These are phyloP conservation scores for Stigmatopora nigra DNA, from an alignment of 2,113 vertebrate species.

Conservation along the genomic window DNA sequence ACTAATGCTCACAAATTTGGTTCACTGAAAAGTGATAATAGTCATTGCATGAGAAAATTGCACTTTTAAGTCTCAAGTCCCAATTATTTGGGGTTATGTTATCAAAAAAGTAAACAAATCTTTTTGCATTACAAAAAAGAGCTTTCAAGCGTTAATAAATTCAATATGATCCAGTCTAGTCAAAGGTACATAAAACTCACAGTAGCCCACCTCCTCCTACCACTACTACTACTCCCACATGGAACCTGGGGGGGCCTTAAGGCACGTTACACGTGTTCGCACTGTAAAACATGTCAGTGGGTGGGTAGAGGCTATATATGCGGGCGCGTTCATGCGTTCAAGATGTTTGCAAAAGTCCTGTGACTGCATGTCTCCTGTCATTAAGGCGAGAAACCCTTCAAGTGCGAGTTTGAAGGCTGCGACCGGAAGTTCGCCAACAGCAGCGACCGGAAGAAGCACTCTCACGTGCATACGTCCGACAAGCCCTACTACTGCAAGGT, in stretches of 20 bases:
- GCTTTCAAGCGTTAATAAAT: neutral
- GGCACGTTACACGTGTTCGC: constrained; percentile 56
- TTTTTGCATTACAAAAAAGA: neutral
- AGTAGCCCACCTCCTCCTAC: constrained; percentile 26
- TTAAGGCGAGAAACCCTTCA: constrained; percentile 92
- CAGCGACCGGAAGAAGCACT: constrained; percentile 96
- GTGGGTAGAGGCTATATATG: constrained; percentile 31
- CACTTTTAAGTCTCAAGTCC: neutral
- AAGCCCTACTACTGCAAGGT: constrained; percentile 98
- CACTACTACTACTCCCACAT: constrained; percentile 33
- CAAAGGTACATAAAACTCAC: constrained; percentile 18
- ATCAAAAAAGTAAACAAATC: neutral
- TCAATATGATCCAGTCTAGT: constrained; percentile 2
- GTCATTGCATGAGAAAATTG: too few relatives aligned
- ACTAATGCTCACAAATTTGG: too few relatives aligned
- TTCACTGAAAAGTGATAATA: too few relatives aligned
- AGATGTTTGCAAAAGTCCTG: constrained; percentile 4
- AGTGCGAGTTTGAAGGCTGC: constrained; percentile 95
- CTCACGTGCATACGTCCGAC: constrained; percentile 93
- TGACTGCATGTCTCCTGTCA: constrained; percentile 36
- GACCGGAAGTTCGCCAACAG: constrained; percentile 97
- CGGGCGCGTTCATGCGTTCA: neutral
- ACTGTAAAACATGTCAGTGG: constrained; percentile 45
- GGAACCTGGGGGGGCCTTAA: constrained; percentile 40
- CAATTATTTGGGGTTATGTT: too few relatives aligned